Evolutionary conservation across 1,140 invertebrate species (phyloP), one percentile per base, ranked within the genome.

Genomic region (Plodia interpunctella): DNA sequence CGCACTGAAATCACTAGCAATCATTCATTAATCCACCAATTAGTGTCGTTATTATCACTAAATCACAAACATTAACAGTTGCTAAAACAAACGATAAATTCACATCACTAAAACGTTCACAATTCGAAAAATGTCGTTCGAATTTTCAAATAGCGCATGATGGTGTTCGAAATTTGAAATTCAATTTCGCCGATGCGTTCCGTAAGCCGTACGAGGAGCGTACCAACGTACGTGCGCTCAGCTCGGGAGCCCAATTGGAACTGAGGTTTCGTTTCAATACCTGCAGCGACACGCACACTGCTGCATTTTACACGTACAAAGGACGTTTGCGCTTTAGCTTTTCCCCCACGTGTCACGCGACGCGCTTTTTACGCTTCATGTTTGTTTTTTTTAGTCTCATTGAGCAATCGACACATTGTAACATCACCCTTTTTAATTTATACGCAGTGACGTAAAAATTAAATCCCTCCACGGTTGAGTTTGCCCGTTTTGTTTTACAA

Each of bases 211-310:
- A 18, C 38, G 18, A 15, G 13, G 38, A n/a, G 51, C 51, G 51
- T 6, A 13, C 10, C 8, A 1, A 17, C 49, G 49, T 4, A 20
- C 10, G 49, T 76, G 73, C 67, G 68, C 55, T 63, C 30, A 60
- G 55, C 69, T 59, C 74, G 63, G 61, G 63, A 57, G 76, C 75
- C 77, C 76, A 69, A 78, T 78, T 76, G 71, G 72, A 80, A 87
- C 84, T 87, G 79, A 83, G 63, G 60, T 66, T 63, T 59, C 64
- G 51, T 49, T 56, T 25, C 60, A 52, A 82, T 87, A 87, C 84
- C 84, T 87, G 84, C 84, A 87, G 68, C 72, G 77, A 32, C 69
- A 85, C 81, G 75, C 84, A 83, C 82, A 87, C 83, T 70, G 65
- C 63, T 68, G 73, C 66, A 73, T 32, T 57, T 21, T 61, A 75